phyloP scores from a whole-genome alignment of 1,140 invertebrate species.

The Ips nitidus region DNA sequence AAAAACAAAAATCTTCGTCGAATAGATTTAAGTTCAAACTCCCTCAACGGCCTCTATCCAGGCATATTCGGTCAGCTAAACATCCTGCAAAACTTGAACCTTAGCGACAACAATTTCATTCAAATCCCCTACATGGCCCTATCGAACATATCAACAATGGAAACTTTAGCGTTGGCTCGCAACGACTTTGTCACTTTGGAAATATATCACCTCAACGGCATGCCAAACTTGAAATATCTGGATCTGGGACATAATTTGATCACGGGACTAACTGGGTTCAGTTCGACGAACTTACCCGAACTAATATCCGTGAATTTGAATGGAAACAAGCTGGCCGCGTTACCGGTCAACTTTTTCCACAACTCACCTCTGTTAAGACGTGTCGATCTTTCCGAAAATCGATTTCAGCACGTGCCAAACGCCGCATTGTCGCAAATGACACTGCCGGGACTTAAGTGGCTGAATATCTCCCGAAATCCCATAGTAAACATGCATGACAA shows the following conservation, averaged over 20 bases:
- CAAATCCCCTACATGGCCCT: conserved; percentile 78
- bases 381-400: conserved; percentile 79
- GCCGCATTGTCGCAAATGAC: conserved; percentile 74
- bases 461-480: conserved; percentile 83
- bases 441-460: conserved; percentile 67
- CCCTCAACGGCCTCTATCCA: conserved; percentile 63
- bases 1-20: conserved; percentile 73
- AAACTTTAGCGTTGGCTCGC: conserved; percentile 69
- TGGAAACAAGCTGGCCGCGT: conserved; percentile 70
- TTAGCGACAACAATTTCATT: conserved; percentile 71
- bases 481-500: conserved; percentile 70
- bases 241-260: conserved; percentile 76
- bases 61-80: conserved; percentile 68
- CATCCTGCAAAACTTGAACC: conserved; percentile 72
- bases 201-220: conserved; percentile 70
- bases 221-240: conserved; percentile 72
- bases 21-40: conserved; percentile 73
- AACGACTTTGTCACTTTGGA: conserved; percentile 75
- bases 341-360: conserved; percentile 80
- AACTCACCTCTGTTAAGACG: conserved; percentile 69
- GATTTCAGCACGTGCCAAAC: conserved; percentile 79
- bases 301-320: conserved; percentile 73
- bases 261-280: conserved; percentile 74
- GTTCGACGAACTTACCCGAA: conserved; percentile 70
- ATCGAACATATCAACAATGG: conserved; percentile 69